Conservation (phyloP, 2,797 vertebrate species). For the Sebastes itinus region DNA sequence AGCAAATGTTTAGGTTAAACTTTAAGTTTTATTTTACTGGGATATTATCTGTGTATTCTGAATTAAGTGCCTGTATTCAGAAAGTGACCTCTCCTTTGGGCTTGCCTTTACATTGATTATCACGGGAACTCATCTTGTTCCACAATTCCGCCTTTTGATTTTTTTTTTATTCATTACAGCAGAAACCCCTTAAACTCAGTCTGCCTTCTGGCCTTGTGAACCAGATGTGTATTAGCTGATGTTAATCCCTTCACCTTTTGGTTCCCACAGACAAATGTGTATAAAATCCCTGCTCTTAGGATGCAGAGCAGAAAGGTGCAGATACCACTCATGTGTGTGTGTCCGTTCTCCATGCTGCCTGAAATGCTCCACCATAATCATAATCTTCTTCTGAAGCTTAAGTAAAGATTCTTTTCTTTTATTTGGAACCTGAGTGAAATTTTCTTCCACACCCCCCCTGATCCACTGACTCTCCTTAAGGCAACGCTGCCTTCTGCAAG, state of each 20-base stretch:
- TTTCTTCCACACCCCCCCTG: background rate
- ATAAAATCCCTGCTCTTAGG: background rate
- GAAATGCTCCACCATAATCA: background rate
- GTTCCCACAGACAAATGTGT: background rate
- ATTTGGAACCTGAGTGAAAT: background rate
- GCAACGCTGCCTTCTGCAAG: background rate
- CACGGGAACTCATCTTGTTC: background rate
- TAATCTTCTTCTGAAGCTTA: background rate
- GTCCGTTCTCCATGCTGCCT: background rate
- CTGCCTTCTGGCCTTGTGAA: background rate
- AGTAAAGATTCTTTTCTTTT: background rate
- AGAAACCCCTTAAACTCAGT: background rate
- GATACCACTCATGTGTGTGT: background rate
- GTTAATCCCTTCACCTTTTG: background rate
- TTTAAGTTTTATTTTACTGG: background rate
- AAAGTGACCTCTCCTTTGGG: background rate
- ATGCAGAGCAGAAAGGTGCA: background rate
- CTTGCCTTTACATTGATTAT: background rate
- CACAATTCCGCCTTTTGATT: background rate
- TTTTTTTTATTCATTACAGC: background rate
- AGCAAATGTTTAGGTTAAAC: background rate
- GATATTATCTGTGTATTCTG: background rate
- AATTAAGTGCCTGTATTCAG: background rate
- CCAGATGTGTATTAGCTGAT: background rate
- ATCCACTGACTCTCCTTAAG: background rate